phyloP scores from a whole-genome alignment of 2,797 vertebrate genomes.

The Varecia variegata region DNA sequence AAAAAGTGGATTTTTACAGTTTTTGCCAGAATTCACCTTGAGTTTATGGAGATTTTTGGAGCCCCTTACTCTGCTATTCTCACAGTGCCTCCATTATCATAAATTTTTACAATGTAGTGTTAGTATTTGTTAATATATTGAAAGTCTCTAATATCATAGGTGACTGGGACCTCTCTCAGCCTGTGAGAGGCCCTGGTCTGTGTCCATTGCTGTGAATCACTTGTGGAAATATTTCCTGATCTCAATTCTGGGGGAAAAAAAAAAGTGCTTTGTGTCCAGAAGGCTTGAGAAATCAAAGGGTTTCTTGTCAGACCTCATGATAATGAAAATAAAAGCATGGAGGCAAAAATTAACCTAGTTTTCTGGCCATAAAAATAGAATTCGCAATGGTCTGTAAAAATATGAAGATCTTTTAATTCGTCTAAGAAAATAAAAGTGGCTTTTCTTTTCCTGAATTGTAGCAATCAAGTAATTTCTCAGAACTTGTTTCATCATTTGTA shows the following conservation, averaged over 20 bases:
- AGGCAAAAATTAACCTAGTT: neutral
- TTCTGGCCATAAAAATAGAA: neutral
- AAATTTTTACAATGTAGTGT: neutral
- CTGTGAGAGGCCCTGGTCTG: neutral
- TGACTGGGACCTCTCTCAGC: neutral
- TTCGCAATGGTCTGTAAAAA: neutral
- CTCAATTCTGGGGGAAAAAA: neutral
- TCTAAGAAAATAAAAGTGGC: neutral
- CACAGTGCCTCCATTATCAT: neutral
- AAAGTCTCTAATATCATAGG: neutral
- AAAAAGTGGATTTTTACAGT: neutral
- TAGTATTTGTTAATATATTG: neutral
- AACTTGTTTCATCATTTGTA: neutral
- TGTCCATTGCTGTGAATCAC: neutral
- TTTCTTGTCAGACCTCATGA: neutral
- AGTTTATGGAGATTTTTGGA: neutral
- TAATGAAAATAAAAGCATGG: neutral
- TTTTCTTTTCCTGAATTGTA: neutral
- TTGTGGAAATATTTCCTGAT: neutral
- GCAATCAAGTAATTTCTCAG: neutral
- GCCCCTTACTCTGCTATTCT: neutral
- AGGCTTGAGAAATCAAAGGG: neutral
- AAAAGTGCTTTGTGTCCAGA: neutral
- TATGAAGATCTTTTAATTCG: neutral
- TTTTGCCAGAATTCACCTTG: neutral